phyloP scores from a whole-genome alignment of 1,140 invertebrate genomes.

The Drosophila dunni region DNA sequence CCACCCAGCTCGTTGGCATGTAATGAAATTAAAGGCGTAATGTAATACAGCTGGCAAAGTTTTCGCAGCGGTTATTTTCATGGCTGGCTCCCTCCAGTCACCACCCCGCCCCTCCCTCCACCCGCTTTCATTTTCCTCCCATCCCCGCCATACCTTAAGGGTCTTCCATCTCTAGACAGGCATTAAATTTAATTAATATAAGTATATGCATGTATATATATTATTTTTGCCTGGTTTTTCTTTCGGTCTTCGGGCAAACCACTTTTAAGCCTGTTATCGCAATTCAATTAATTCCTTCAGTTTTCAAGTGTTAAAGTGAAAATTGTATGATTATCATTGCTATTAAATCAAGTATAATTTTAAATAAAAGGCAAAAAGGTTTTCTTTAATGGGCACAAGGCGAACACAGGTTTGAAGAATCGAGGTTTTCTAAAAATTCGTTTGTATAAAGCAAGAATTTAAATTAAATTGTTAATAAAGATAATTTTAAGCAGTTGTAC shows the following conservation, averaged over 20 bases:
- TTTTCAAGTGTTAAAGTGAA: slow-evolving; percentile 1
- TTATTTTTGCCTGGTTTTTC: slow-evolving; percentile 11
- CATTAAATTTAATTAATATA: slow-evolving; percentile 75
- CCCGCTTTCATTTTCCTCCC: not conserved
- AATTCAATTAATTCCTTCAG: slow-evolving; percentile 13
- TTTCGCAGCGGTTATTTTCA: slow-evolving; percentile 76
- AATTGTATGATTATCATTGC: not conserved
- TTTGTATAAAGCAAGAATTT: too few relatives aligned
- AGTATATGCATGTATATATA: slow-evolving; percentile 6
- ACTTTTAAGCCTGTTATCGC: slow-evolving; percentile 17
- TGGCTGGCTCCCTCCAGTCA: slow-evolving; percentile 34
- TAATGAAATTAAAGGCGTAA: slow-evolving; percentile 82
- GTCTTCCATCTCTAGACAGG: slow-evolving; percentile 42
- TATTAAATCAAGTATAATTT: not conserved
- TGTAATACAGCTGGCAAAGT: slow-evolving; percentile 80
- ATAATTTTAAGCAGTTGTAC: too few relatives aligned
- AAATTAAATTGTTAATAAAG: too few relatives aligned
- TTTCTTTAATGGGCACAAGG: not conserved
- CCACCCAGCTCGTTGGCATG: slow-evolving; percentile 42
- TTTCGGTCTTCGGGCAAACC: slow-evolving; percentile 4
- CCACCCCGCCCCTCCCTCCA: too few relatives aligned
- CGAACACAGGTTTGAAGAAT: too few relatives aligned
- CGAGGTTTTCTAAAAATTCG: too few relatives aligned
- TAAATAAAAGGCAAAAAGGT: not conserved
- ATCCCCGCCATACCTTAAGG: slow-evolving; percentile 5